phyloP scores from a whole-genome alignment of 2,797 vertebrate genomes.

The Spinus olivaceus region DNA sequence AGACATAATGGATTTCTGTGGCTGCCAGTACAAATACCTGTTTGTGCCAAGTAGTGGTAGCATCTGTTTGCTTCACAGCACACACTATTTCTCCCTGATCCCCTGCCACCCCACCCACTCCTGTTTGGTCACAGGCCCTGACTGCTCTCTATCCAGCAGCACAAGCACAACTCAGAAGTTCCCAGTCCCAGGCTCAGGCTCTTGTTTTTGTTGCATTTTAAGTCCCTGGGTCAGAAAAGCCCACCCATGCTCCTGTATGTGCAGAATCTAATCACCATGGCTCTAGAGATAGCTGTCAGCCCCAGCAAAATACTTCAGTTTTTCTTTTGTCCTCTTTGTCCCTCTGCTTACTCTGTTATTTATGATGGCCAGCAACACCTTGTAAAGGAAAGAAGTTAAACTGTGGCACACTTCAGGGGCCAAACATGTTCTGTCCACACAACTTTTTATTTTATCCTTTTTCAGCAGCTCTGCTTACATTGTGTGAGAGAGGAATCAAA shows the following conservation, averaged over 20 bases:
- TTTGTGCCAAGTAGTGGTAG: not conserved
- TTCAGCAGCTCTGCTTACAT: not conserved
- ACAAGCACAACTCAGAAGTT: not conserved
- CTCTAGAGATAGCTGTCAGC: not conserved
- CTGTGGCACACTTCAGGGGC: not conserved
- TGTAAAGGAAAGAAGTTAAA: not conserved
- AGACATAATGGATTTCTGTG: not conserved
- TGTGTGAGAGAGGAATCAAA: not conserved
- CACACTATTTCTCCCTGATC: not conserved
- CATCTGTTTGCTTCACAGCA: constrained; percentile 1
- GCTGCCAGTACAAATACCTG: constrained; percentile 14
- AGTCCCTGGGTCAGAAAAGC: not conserved
- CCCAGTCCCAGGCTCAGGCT: not conserved
- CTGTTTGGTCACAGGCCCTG: not conserved
- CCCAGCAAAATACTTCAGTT: not conserved
- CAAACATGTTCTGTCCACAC: not conserved
- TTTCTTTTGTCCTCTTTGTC: not conserved
- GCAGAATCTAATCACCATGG: not conserved
- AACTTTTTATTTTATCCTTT: not conserved
- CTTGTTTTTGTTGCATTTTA: not conserved
- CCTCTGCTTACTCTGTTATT: not conserved
- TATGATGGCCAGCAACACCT: not conserved
- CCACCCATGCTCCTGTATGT: not conserved
- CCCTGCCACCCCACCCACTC: not conserved
- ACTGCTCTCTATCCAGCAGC: not conserved